Evolutionary conservation across 2,797 vertebrate species (phyloP).

Genomic region (Myiotriccus ornatus): DNA sequence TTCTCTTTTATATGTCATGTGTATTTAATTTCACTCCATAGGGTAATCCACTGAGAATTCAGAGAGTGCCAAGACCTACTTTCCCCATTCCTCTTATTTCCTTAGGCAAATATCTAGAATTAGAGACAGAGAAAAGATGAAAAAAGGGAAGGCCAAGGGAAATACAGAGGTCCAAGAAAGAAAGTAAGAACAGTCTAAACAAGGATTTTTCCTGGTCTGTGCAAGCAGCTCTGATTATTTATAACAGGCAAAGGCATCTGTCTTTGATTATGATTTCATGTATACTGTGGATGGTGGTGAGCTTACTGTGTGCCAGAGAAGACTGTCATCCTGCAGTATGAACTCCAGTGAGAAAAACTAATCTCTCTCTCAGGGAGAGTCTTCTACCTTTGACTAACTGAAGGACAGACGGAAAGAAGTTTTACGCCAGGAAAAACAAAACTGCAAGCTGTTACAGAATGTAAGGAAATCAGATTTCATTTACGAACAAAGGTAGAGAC

Average conservation of each 20-base stretch:
- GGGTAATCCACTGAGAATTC: slow-evolving; percentile 69
- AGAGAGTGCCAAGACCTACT: slow-evolving; percentile 70
- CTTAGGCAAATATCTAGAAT: slow-evolving; percentile 70
- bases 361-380: slow-evolving; percentile 70
- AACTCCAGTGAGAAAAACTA: slow-evolving; percentile 71
- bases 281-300: slow-evolving; percentile 56
- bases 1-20: slow-evolving; percentile 72
- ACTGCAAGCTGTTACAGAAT: slow-evolving; percentile 59
- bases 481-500: slow-evolving; percentile 13
- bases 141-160: slow-evolving; percentile 59
- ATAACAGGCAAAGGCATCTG: slow-evolving; percentile 71
- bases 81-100: slow-evolving; percentile 66
- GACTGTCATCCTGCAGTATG: slow-evolving; percentile 64
- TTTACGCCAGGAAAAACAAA: slow-evolving; percentile 79
- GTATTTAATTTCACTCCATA: slow-evolving; percentile 73
- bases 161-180: slow-evolving; percentile 60
- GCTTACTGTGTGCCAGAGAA: slow-evolving; percentile 57
- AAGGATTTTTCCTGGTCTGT: slow-evolving; percentile 61
- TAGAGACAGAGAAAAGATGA: slow-evolving; percentile 60
- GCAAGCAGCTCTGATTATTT: slow-evolving; percentile 63
- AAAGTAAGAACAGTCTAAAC: slow-evolving; percentile 74
- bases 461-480: slow-evolving; percentile 62
- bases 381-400: slow-evolving; percentile 73
- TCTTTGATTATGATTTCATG: slow-evolving; percentile 77
- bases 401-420: slow-evolving; percentile 67